Evolutionary conservation across 2,797 vertebrate genomes (phyloP).

Genomic region (Carduelis carduelis): DNA sequence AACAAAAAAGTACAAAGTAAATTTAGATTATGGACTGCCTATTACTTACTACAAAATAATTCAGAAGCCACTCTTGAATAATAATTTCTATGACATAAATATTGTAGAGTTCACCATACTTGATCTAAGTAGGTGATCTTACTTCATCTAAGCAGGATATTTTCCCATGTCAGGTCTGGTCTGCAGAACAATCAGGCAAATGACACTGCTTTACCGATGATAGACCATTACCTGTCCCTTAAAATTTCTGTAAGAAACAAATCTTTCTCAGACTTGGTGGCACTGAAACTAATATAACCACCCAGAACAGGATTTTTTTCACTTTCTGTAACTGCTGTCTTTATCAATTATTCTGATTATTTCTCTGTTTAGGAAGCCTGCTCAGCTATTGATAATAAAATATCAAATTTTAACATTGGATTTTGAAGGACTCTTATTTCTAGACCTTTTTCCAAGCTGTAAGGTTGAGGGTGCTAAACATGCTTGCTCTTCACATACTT

Average conservation of each 20-base stretch:
- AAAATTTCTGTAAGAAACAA: background rate
- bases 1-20: background rate
- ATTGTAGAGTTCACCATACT: background rate
- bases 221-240: background rate
- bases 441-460: slow-evolving; percentile 16
- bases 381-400: background rate
- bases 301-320: background rate
- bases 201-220: background rate
- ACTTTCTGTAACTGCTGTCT: background rate
- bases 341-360: background rate
- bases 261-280: background rate
- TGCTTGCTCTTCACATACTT: slow-evolving; percentile 50
- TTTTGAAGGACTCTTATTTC: slow-evolving; percentile 24
- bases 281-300: background rate
- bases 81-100: background rate
- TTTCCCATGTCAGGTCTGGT: background rate
- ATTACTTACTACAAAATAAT: background rate
- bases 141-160: background rate
- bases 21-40: background rate
- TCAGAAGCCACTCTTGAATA: background rate
- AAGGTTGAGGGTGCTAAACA: slow-evolving; percentile 37
- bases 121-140: background rate
- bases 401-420: background rate
- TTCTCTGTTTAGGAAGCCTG: background rate
- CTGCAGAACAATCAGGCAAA: background rate